A percentile compares a stretch with the other conserved stretches of the same genome.
Evolutionary conservation across 2,888 invertebrate genomes (phyloP).

Genomic region (Andrena dorsata): DNA sequence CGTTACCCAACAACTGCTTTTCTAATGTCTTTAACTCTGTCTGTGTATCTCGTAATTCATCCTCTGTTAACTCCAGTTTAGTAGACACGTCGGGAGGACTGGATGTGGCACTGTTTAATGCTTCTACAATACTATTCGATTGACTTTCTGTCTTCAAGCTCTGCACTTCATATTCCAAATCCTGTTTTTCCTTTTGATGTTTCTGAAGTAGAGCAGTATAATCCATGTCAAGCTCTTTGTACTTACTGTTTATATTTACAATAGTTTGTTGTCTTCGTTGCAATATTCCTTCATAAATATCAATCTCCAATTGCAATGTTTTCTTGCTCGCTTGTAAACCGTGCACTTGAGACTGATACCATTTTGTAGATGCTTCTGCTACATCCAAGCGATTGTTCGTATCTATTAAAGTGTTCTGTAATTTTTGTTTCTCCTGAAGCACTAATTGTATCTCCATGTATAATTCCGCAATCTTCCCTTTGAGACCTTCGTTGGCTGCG

Average conservation of each 20-base stretch:
- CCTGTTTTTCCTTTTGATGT: conserved; percentile 71
- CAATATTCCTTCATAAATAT: conserved; percentile 75
- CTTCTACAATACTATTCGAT: conserved; percentile 22
- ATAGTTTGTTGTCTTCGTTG: conserved; percentile 75
- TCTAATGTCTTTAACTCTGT: conserved; percentile 69
- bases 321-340: conserved; percentile 75
- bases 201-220: conserved; percentile 67
- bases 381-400: conserved; percentile 65
- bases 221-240: conserved; percentile 73
- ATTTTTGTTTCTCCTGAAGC: conserved; percentile 74
- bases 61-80: conserved; percentile 71
- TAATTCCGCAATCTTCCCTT: conserved; percentile 77
- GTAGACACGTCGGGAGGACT: conserved; percentile 58
- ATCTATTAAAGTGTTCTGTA: conserved; percentile 74
- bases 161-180: conserved; percentile 63
- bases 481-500: conserved; percentile 78
- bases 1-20: conserved; percentile 68
- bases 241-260: conserved; percentile 66
- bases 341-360: conserved; percentile 78
- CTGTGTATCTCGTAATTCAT: conserved; percentile 69
- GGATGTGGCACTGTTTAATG: not conserved
- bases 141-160: conserved; percentile 42
- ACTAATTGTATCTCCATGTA: conserved; percentile 76
- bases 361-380: conserved; percentile 75
- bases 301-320: conserved; percentile 74